A percentile compares a stretch with the other conserved stretches of the same genome.
Evolutionary conservation across 2,888 invertebrate species (phyloP).

Genomic region (Omphaloscelis lunosa): DNA sequence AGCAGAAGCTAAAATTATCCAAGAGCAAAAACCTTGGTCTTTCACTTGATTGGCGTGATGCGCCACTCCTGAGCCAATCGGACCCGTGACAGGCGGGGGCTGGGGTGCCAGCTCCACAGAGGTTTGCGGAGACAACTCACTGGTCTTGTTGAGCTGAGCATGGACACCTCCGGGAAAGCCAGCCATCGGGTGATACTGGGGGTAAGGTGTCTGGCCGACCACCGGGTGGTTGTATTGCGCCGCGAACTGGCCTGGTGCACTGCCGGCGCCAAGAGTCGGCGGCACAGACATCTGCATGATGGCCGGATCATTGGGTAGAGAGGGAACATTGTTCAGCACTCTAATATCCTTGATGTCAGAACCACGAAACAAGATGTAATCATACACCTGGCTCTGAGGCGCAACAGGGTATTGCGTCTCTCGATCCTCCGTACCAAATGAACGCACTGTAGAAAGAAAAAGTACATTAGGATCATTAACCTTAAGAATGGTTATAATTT

Average conservation of each 20-base stretch:
- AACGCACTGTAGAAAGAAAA: constrained; percentile 94
- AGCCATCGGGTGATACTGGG: constrained; percentile 89
- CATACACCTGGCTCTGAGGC: constrained; percentile 99
- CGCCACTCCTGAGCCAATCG: constrained; percentile 87
- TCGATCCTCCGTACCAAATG: constrained; percentile 99
- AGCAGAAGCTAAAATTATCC: constrained; percentile 81
- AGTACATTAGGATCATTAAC: constrained; percentile 43
- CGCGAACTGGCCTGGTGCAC: constrained; percentile 91
- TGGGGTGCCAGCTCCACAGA: constrained; percentile 85
- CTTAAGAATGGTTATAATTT: neutral
- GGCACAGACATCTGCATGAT: constrained; percentile 97
- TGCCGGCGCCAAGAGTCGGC: constrained; percentile 92
- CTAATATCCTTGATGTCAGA: constrained; percentile 99
- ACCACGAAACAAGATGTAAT: constrained; percentile 99
- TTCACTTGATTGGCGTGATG: constrained; percentile 89
- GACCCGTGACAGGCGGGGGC: constrained; percentile 81
- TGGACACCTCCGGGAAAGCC: constrained; percentile 89
- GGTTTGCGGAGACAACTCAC: constrained; percentile 89
- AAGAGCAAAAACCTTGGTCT: constrained; percentile 89
- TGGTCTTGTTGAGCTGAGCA: constrained; percentile 87
- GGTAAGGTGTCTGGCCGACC: constrained; percentile 91
- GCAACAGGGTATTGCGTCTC: constrained; percentile 98
- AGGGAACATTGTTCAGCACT: constrained; percentile 96
- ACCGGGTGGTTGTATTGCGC: constrained; percentile 93
- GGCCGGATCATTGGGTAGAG: constrained; percentile 98